Evolutionary conservation across 1,140 invertebrate genomes (phyloP), one percentile per base, ranked within the genome.

Genomic region (Drosophila elegans): DNA sequence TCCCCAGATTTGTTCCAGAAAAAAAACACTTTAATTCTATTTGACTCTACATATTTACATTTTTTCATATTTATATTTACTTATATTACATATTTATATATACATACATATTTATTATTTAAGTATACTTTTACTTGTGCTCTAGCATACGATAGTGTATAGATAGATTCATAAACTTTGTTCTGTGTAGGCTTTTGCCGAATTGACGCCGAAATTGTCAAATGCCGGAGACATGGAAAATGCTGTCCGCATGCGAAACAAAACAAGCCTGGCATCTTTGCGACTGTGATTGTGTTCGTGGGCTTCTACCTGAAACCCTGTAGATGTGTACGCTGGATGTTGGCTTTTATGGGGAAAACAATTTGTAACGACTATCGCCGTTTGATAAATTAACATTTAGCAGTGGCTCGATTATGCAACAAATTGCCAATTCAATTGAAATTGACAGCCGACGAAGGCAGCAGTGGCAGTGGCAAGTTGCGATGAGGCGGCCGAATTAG

Each of bases 361-460:
- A 89, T 89, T 88, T 88, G 84, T 88, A 78, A 78, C 83, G 67
- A 88, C 75, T 88, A 88, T 88, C 83, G 84, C 38, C 77, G 55
- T 61, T 89, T 84, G 80, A 88, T 88, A 89, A 88, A 88, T 88
- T 89, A 80, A 88, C 80, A 88, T 88, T 89, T 72, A 89, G 80
- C 85, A 71, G 77, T 79, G 75, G 51, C 76, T 75, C 77, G 84
- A 88, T 88, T 90, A 84, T 88, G 85, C 80, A 89, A 89, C 84
- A 90, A 90, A 88, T 88, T 88, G 84, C 74, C 80, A 84, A 72
- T 88, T 88, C 53, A 88, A 89, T 88, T 88, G 80, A 80, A 84
- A 80, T 74, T 89, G 84, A 88, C 84, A 89, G 80, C 59, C 66
- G 46, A 34, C 64, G 73, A 71, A 82, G 83, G 49, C 56, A 29